Percentiles rank a stretch among this genome's conserved stretches.
phyloP scores from a whole-genome alignment of 1,140 invertebrate species.

The Bacillus rossius region DNA sequence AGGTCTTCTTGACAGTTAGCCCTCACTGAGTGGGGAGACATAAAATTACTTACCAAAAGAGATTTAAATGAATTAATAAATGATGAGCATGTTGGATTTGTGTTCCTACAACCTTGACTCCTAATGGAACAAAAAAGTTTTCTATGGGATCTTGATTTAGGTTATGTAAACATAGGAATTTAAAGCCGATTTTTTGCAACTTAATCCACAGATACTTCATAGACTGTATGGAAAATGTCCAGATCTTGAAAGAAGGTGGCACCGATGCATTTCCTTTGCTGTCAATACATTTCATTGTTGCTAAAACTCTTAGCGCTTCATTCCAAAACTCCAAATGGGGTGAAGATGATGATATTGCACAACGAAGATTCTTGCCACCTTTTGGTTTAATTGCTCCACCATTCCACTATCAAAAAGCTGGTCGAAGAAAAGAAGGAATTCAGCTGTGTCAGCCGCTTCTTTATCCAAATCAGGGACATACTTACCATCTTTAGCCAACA shows the following conservation, averaged over 20 bases:
- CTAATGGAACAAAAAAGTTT: too few relatives aligned
- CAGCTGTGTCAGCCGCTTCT: background rate
- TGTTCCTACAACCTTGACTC: too few relatives aligned
- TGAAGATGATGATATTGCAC: background rate
- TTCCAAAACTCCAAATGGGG: background rate
- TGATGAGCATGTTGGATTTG: too few relatives aligned
- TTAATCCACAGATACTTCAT: background rate
- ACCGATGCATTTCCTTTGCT: background rate
- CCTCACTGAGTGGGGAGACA: too few relatives aligned
- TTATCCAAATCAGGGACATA: background rate
- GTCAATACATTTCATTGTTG: background rate
- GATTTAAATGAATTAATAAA: too few relatives aligned
- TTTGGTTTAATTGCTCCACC: background rate
- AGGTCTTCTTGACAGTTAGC: too few relatives aligned
- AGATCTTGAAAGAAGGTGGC: constrained; percentile 3
- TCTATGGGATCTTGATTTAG: background rate
- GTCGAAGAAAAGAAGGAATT: background rate
- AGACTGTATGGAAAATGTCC: background rate
- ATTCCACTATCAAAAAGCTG: background rate
- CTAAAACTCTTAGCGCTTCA: constrained; percentile 1
- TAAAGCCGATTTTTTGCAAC: background rate
- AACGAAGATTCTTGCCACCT: background rate
- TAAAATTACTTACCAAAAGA: too few relatives aligned
- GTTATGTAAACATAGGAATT: background rate
- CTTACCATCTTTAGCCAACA: background rate